Conservation (phyloP, 2,888 invertebrate species). For the Creontiades dilutus region DNA sequence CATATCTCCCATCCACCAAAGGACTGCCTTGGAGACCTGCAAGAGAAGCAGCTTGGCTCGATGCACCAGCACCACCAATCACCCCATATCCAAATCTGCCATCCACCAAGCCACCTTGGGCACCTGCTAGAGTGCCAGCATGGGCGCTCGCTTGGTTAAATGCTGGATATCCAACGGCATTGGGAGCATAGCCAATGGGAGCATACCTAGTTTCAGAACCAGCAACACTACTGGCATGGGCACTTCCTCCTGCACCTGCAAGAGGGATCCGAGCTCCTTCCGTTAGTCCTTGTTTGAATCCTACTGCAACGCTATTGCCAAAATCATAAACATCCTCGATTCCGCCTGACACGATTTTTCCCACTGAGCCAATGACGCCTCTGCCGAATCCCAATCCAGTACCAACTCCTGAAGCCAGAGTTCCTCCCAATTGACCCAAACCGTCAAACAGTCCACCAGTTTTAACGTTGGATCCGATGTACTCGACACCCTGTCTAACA, state of each 20-base stretch:
- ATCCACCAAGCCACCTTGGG: neutral
- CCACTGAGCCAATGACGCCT: neutral
- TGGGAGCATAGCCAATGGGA: neutral
- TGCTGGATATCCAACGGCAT: neutral
- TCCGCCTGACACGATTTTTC: neutral
- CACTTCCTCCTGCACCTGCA: neutral
- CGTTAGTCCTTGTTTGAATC: neutral
- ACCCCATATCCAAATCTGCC: neutral
- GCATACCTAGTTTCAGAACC: neutral
- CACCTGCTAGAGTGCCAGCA: neutral
- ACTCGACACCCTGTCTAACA: too few relatives aligned
- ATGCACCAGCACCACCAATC: neutral
- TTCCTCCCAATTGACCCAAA: neutral
- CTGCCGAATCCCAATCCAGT: neutral
- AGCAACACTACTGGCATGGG: neutral
- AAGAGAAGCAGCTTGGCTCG: neutral
- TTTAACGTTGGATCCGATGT: too few relatives aligned
- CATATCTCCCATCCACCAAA: neutral
- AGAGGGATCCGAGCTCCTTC: neutral
- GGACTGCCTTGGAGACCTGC: neutral
- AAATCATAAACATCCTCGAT: neutral
- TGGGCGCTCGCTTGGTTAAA: neutral
- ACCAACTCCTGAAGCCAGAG: neutral
- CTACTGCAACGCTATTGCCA: neutral
- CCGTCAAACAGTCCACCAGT: neutral